Evolutionary conservation across 2,797 vertebrate species (phyloP).

Genomic region (Lepus oiostolus): DNA sequence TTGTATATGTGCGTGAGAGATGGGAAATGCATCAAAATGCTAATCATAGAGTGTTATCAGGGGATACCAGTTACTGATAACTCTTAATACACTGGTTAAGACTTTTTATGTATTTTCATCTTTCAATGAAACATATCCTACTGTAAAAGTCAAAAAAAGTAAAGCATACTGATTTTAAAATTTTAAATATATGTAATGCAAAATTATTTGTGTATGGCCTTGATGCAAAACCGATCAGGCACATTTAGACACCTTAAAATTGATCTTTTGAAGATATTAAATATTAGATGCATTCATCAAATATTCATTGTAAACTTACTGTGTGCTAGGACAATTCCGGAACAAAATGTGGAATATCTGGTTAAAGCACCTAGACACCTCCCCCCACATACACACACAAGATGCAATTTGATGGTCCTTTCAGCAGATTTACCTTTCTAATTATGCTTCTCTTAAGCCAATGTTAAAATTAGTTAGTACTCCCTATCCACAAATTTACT

Average conservation of each 20-base stretch:
- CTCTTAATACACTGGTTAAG: background rate
- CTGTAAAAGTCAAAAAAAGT: background rate
- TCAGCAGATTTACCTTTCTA: constrained; percentile 77
- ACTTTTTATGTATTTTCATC: background rate
- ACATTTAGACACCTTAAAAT: background rate
- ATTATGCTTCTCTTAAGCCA: constrained; percentile 72
- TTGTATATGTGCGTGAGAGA: background rate
- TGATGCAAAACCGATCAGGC: background rate
- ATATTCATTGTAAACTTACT: background rate
- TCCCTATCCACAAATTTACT: constrained; percentile 45
- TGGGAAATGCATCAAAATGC: background rate
- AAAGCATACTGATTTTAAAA: background rate
- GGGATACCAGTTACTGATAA: background rate
- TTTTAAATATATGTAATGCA: background rate
- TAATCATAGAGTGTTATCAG: background rate
- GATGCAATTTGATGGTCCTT: constrained; percentile 22
- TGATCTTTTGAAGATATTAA: background rate
- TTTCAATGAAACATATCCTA: background rate
- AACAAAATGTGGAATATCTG: background rate
- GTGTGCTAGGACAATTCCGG: background rate
- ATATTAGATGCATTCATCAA: background rate
- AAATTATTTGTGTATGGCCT: background rate
- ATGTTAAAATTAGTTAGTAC: constrained; percentile 67
- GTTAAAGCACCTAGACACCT: background rate
- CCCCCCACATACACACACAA: background rate